Conservation (phyloP, 2,888 invertebrate genomes). For the Cataglyphis altisquamis region DNA sequence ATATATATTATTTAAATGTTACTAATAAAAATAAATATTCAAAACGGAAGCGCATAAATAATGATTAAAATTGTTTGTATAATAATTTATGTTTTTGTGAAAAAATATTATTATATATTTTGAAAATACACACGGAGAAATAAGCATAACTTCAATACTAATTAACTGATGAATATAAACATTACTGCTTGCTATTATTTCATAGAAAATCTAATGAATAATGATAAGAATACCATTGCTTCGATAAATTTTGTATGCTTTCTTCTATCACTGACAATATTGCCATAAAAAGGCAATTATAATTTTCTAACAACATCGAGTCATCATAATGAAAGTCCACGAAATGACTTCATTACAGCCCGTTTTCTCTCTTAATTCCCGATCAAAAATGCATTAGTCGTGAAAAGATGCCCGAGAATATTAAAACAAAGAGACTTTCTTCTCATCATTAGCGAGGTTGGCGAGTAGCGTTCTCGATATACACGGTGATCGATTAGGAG, state of each 20-base stretch:
- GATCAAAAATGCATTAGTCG: conserved; percentile 9
- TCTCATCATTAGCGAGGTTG: neutral
- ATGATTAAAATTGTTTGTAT: neutral
- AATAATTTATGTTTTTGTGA: neutral
- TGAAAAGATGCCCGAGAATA: neutral
- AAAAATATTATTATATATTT: conserved; percentile 12
- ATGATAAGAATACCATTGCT: neutral
- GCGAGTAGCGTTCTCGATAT: conserved; percentile 53
- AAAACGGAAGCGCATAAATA: neutral
- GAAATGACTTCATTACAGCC: neutral
- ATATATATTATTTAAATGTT: neutral
- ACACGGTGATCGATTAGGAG: conserved; percentile 44
- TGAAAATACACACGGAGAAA: neutral
- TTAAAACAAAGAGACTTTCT: conserved; percentile 44
- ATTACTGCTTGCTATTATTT: neutral
- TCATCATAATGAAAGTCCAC: neutral
- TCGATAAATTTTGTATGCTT: neutral
- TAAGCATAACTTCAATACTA: neutral
- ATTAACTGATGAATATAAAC: neutral
- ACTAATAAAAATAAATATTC: neutral
- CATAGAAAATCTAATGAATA: neutral
- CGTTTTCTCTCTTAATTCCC: conserved; percentile 35
- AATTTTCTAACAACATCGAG: neutral
- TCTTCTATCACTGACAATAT: neutral
- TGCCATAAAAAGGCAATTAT: neutral